Evolutionary conservation across 2,797 vertebrate genomes (phyloP).

Genomic region (Hylomyscus alleni): DNA sequence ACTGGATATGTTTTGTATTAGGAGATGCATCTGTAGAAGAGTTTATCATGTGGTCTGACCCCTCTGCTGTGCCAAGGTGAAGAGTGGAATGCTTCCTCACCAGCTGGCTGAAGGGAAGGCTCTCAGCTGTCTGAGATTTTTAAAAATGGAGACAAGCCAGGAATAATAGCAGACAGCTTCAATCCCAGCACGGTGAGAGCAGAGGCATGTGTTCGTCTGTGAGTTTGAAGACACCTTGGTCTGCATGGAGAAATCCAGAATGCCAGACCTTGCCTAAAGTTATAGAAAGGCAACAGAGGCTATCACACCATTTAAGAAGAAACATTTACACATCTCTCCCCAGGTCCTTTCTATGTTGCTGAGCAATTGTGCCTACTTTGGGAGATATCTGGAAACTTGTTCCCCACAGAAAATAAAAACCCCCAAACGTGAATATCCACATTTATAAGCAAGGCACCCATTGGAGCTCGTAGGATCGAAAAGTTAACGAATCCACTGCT

Average conservation of each 20-base stretch:
- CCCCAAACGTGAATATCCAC: neutral
- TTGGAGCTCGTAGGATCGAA: neutral
- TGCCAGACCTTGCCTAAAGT: neutral
- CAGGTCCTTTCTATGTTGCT: neutral
- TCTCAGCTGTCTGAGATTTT: neutral
- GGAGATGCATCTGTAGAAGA: neutral
- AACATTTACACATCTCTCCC: neutral
- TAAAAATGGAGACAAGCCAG: neutral
- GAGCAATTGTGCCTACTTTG: neutral
- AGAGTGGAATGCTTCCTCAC: neutral
- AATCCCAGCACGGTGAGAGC: neutral
- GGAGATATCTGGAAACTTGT: neutral
- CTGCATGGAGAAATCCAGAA: neutral
- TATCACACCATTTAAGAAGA: neutral
- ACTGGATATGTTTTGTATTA: neutral
- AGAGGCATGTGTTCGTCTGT: neutral
- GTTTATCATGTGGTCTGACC: neutral
- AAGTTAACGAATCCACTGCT: neutral
- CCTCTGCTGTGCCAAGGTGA: neutral
- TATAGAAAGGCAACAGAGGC: neutral
- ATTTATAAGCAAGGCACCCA: neutral
- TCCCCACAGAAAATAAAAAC: slow-evolving; percentile 20
- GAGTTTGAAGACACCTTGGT: neutral
- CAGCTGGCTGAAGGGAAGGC: neutral
- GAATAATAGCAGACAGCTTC: neutral